phyloP scores from a whole-genome alignment of 2,797 vertebrate genomes.

The Netta rufina region DNA sequence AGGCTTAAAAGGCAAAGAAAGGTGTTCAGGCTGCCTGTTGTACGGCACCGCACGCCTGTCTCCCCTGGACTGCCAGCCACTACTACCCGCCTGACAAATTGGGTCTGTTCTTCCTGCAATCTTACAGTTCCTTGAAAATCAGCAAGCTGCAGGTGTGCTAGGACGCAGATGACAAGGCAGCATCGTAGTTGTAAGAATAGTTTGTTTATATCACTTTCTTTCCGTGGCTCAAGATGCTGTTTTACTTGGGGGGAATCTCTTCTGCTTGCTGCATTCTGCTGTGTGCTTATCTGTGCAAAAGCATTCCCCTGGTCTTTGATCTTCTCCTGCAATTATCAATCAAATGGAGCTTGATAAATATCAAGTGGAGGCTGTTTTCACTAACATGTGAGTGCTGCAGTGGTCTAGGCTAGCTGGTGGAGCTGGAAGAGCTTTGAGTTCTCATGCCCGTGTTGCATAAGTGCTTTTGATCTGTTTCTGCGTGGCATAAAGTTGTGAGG shows the following conservation, averaged over 20 bases:
- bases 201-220: background rate
- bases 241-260: background rate
- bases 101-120: background rate
- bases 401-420: conserved; percentile 18
- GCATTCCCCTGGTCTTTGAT: background rate
- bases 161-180: background rate
- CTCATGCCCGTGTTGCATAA: background rate
- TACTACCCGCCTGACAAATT: background rate
- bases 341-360: background rate
- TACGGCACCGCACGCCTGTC: background rate
- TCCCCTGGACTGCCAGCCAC: background rate
- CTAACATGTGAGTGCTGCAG: background rate
- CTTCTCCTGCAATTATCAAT: background rate
- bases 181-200: background rate
- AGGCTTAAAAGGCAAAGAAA: background rate
- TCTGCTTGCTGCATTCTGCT: background rate
- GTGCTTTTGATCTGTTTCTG: background rate
- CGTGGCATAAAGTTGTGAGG: background rate
- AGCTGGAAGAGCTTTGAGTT: conserved; percentile 4
- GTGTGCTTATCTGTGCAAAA: background rate
- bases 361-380: background rate
- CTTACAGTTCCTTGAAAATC: background rate
- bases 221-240: background rate
- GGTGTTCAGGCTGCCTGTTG: background rate
- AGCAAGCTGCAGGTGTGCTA: background rate